These are phyloP conservation scores for Ctenosaura bakeri DNA, from an alignment of 2,797 vertebrate genomes.

Conservation along the genomic window DNA sequence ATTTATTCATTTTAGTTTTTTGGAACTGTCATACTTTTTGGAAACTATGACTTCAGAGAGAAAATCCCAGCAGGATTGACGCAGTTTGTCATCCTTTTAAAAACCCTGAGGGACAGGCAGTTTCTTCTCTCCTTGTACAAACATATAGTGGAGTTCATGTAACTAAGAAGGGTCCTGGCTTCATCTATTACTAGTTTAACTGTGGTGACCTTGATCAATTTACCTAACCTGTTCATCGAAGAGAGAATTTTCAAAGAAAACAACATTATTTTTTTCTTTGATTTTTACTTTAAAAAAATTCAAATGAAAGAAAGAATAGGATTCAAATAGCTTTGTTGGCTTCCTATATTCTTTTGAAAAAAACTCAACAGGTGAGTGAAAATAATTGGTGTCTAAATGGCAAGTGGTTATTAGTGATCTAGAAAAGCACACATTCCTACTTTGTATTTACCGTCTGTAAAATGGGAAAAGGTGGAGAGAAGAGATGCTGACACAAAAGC, in stretches of 20 bases:
- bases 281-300: not conserved
- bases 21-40: slow-evolving; percentile 47
- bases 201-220: slow-evolving; percentile 50
- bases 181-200: not conserved
- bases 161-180: not conserved
- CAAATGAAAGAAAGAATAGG: not conserved
- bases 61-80: slow-evolving; percentile 47
- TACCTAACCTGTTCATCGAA: slow-evolving; percentile 17
- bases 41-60: not conserved
- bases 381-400: not conserved
- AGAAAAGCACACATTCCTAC: not conserved
- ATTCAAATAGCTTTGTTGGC: not conserved
- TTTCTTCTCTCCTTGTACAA: slow-evolving; percentile 50
- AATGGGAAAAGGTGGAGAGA: not conserved
- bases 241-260: not conserved
- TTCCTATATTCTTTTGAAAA: not conserved
- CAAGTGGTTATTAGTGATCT: not conserved
- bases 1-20: slow-evolving; percentile 39
- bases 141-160: not conserved
- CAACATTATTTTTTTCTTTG: not conserved
- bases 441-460: not conserved
- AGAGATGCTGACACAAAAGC: not conserved
- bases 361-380: not conserved
- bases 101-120: not conserved
- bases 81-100: slow-evolving; percentile 58